Conservation (phyloP, 2,888 invertebrate species). For the Brenthis hecate region DNA sequence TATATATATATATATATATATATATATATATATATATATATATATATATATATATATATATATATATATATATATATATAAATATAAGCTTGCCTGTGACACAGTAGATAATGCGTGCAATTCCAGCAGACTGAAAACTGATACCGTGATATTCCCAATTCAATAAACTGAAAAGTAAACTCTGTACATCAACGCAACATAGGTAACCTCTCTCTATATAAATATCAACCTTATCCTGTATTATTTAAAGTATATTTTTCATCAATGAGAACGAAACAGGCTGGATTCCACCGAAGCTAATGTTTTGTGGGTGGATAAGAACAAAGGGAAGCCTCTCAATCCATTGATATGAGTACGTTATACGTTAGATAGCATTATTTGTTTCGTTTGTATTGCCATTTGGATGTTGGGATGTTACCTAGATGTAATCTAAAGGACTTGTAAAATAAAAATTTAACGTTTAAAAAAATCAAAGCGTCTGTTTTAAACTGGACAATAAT, state of each 20-base stretch:
- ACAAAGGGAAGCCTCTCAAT: constrained; percentile 41
- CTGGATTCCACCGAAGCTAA: constrained; percentile 17
- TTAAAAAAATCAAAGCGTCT: too few relatives aligned
- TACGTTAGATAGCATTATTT: constrained; percentile 37
- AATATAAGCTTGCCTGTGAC: neutral
- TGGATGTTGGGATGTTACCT: constrained; percentile 1
- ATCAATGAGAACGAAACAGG: neutral
- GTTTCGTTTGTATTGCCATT: constrained; percentile 27
- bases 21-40: too few relatives aligned
- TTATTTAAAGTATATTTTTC: constrained; percentile 9
- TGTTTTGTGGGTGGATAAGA: constrained; percentile 31
- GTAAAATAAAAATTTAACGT: neutral
- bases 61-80: too few relatives aligned
- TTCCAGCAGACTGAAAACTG: constrained; percentile 23
- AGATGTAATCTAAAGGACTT: neutral
- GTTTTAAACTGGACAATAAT: too few relatives aligned
- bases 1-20: too few relatives aligned
- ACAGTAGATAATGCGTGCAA: constrained; percentile 9
- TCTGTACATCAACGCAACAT: constrained; percentile 15
- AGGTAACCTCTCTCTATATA: neutral
- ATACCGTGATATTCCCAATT: constrained; percentile 25
- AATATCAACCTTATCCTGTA: neutral
- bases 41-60: too few relatives aligned
- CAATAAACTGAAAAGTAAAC: constrained; percentile 29
- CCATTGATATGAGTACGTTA: constrained; percentile 37